Evolutionary conservation across 92 coral and sea anemone species (phyloP).

Genomic region (Galaxea fascicularis): DNA sequence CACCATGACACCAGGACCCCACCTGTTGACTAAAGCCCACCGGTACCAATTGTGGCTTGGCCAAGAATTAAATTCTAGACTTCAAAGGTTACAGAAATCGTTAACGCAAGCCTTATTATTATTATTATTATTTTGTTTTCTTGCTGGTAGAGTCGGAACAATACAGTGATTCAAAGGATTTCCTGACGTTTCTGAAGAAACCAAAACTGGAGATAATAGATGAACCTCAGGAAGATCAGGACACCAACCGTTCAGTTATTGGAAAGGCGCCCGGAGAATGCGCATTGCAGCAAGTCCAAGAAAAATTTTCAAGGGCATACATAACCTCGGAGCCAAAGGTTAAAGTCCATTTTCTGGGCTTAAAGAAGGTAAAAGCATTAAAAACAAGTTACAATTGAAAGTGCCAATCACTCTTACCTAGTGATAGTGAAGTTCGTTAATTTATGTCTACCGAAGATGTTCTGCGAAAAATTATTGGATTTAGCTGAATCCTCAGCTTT

Average conservation of each 20-base stretch:
- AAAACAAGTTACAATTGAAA: neutral
- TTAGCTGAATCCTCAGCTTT: too few species aligned
- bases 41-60: too few species aligned
- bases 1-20: too few species aligned
- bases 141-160: slow-evolving; percentile 1
- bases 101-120: neutral
- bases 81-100: too few species aligned
- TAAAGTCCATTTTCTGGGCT: slow-evolving; percentile 47
- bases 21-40: too few species aligned
- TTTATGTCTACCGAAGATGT: too few species aligned
- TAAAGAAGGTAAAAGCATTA: slow-evolving; percentile 17
- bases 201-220: slow-evolving; percentile 30
- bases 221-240: slow-evolving; percentile 2
- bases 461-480: too few species aligned
- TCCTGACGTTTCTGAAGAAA: slow-evolving; percentile 3
- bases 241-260: neutral
- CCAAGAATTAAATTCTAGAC: too few species aligned
- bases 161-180: slow-evolving; percentile 9
- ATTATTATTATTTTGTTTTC: neutral
- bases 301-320: neutral
- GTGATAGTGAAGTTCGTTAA: too few species aligned
- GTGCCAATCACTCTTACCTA: too few species aligned
- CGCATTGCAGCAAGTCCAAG: neutral
- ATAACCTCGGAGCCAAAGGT: slow-evolving; percentile 8
- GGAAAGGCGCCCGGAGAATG: neutral